These are phyloP conservation scores for Drosophila neonasuta DNA, from an alignment of 2,888 invertebrate species.

Conservation along the genomic window DNA sequence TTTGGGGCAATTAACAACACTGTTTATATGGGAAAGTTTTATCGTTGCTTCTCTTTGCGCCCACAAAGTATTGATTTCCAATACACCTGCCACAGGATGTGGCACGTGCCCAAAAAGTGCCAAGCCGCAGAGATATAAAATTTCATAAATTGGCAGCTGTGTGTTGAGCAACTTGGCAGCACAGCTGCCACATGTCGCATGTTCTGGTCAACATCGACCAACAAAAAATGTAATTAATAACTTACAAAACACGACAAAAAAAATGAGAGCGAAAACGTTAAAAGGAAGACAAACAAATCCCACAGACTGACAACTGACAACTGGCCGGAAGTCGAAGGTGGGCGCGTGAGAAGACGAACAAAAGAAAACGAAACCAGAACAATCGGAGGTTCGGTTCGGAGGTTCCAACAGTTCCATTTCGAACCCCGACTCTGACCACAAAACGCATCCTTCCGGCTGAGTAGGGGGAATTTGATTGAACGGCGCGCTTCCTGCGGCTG, in stretches of 20 bases:
- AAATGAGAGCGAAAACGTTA: conserved; percentile 6
- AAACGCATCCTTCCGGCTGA: conserved; percentile 51
- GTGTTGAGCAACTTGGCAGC: conserved; percentile 20
- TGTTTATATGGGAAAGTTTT: not conserved
- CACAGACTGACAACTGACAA: conserved; percentile 37
- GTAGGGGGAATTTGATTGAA: conserved; percentile 36
- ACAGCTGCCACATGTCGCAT: conserved; percentile 41
- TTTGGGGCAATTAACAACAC: not conserved
- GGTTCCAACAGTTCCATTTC: not conserved
- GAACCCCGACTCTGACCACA: conserved; percentile 27
- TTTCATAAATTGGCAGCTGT: conserved; percentile 69
- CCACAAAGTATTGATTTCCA: conserved; percentile 13
- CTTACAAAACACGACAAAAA: conserved; percentile 7
- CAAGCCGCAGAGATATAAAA: conserved; percentile 58
- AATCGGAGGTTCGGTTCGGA: too few species aligned
- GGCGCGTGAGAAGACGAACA: conserved; percentile 31
- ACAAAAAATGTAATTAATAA: conserved; percentile 49
- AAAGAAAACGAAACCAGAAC: conserved; percentile 20
- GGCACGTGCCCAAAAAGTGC: conserved; percentile 38
- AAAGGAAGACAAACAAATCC: conserved; percentile 52
- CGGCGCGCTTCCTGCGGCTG: conserved; percentile 39
- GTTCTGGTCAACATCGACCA: conserved; percentile 19
- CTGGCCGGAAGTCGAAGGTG: conserved; percentile 40
- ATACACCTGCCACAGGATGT: conserved; percentile 47
- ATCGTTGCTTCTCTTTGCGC: too few species aligned